These are phyloP conservation scores for Allacma fusca DNA, from an alignment of 2,888 invertebrate species.

Conservation along the genomic window DNA sequence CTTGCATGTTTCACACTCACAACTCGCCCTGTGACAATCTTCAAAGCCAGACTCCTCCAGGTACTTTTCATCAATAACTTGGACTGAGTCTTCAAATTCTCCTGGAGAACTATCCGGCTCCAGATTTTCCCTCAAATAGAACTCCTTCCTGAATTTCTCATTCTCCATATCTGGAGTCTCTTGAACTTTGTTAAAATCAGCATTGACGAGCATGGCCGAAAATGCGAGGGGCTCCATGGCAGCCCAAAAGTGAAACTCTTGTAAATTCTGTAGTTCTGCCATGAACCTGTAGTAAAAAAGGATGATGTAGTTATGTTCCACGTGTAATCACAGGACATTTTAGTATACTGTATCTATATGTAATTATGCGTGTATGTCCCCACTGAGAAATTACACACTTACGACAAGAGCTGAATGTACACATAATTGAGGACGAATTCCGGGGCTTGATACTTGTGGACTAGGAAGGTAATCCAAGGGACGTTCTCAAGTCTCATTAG, in stretches of 20 bases:
- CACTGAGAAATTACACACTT: no score
- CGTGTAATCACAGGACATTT: no score
- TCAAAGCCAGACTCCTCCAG: background rate
- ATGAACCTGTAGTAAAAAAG: background rate
- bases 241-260: conserved; percentile 20
- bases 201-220: background rate
- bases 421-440: conserved; percentile 8
- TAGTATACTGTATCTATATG: no score
- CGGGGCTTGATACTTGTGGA: background rate
- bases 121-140: background rate
- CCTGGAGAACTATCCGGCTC: background rate
- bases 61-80: background rate
- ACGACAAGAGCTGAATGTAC: background rate
- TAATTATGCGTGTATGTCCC: no score
- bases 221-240: background rate
- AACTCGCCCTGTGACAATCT: background rate
- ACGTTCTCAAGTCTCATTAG: conserved; percentile 2
- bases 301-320: no score
- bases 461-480: conserved; percentile 11
- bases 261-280: background rate
- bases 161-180: background rate
- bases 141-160: background rate
- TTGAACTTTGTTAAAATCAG: background rate
- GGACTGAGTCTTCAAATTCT: background rate
- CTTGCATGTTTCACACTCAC: background rate